phyloP scores from a whole-genome alignment of 2,797 vertebrate species.

The Aeoliscus strigatus region DNA sequence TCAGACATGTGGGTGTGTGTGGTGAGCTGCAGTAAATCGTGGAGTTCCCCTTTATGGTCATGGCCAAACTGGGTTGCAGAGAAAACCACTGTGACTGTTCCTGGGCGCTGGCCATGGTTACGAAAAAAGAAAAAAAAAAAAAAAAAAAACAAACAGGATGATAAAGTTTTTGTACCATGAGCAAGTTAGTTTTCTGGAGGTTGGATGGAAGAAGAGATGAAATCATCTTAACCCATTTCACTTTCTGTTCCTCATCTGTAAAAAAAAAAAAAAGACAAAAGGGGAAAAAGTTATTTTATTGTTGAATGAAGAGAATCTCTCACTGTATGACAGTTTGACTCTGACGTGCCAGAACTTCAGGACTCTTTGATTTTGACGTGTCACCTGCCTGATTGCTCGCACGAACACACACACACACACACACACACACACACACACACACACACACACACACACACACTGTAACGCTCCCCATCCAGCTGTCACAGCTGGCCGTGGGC shows the following conservation, averaged over 20 bases:
- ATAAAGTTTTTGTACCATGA: no score
- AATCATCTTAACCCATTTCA: conserved; percentile 12
- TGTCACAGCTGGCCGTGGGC: conserved; percentile 44
- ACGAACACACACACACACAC: no score
- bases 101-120: conserved; percentile 42
- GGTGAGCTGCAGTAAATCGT: conserved; percentile 56
- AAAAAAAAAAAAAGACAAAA: no score
- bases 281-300: no score
- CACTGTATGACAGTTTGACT: conserved; percentile 43
- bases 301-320: no score
- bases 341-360: no score
- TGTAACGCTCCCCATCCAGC: conserved; percentile 17
- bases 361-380: conserved; percentile 44
- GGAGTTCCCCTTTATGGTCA: conserved; percentile 63
- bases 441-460: no score
- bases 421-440: no score
- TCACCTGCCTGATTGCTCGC: conserved; percentile 52
- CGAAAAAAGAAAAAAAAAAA: conserved; percentile 33
- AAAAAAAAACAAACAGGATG: no score
- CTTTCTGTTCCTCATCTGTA: no score
- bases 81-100: conserved; percentile 40
- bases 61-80: conserved; percentile 43
- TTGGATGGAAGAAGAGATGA: no score
- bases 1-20: conserved; percentile 74
- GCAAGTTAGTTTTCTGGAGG: no score